These are phyloP conservation scores for Irena cyanogastra DNA, from an alignment of 2,113 vertebrate genomes.

Conservation along the genomic window DNA sequence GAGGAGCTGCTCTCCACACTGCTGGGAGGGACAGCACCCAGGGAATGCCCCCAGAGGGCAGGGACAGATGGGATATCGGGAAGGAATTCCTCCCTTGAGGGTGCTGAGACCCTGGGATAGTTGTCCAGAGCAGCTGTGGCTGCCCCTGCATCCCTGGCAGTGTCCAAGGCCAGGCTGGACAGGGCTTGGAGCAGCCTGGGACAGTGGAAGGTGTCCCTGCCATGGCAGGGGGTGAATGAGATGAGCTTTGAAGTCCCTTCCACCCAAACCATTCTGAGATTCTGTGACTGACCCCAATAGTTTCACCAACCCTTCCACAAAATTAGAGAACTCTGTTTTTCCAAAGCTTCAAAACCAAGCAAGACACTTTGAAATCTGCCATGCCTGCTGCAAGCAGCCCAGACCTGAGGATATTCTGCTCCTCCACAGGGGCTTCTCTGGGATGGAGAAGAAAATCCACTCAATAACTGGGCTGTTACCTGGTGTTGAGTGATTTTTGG, in stretches of 20 bases:
- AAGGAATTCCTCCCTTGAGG: fast-evolving
- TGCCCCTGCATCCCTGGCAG: neutral
- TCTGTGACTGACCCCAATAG: fast-evolving
- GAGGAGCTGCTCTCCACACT: fast-evolving
- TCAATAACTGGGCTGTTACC: fast-evolving
- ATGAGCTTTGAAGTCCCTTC: neutral
- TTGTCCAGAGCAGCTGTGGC: neutral
- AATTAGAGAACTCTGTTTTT: neutral
- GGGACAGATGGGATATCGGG: fast-evolving
- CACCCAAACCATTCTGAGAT: neutral
- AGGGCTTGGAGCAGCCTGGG: neutral
- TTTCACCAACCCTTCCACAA: neutral
- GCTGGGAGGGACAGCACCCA: neutral
- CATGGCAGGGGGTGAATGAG: neutral
- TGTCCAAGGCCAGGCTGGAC: neutral
- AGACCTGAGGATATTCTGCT: neutral
- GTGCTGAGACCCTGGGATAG: fast-evolving
- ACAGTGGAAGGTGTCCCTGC: neutral
- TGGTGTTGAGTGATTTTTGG: neutral
- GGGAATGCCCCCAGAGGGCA: neutral
- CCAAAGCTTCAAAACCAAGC: neutral
- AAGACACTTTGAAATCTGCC: neutral
- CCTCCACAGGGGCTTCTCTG: neutral
- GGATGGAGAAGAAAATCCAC: neutral
- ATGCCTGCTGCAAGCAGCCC: neutral